Base-by-base conservation (phyloP, 2,113 vertebrate genomes). In the Athene cunicularia region DNA sequence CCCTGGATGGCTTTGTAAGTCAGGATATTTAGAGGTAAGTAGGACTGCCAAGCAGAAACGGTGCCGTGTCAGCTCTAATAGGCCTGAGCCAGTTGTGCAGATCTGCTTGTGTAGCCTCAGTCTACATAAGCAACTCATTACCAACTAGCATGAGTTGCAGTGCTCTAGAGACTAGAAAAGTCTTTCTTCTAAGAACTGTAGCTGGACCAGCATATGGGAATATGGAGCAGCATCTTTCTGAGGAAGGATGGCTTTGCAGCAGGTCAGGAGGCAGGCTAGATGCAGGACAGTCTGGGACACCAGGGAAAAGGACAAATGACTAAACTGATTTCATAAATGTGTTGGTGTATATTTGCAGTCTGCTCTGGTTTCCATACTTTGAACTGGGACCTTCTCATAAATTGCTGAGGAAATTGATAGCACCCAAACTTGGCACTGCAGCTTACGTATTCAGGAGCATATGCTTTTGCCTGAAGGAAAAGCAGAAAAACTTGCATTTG, bases 101-200 rank as follows among this genome's bases (percentile, higher is more conserved):
- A 10, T 86, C 49, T 35, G 37, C 64, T 52, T 5, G 3, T 5
- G 1, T 2, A 1, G 56, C 79, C 35, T 47, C 1, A 0, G 19
- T 56, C 2, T 39, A 39, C 39, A 39, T 39, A 39, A 39, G 39
- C 39, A 39, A 39, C 39, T 39, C 39, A 39, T 39, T 11, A 39
- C 39, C 1, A 4, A 17, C 41, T 18, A 47, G 30, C 28, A 4
- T 3, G 33, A n/a, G 8, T 3, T 3, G 17, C 47, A 0, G 0
- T 22, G 35, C 56, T 45, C 43, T 27, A 23, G 62, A 27, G 47
- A 33, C 21, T 55, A 62, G 68, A 9, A 14, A 5, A 15, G 39
- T 9, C 39, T 76, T 6, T 68, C 20, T 67, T 55, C 45, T 30
- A n/a, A 28, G n/a, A 86, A 1, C 13, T 43, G 4, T 17, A 47